Evolutionary conservation across 2,888 invertebrate genomes (phyloP).

Genomic region (Heliconius aoede): DNA sequence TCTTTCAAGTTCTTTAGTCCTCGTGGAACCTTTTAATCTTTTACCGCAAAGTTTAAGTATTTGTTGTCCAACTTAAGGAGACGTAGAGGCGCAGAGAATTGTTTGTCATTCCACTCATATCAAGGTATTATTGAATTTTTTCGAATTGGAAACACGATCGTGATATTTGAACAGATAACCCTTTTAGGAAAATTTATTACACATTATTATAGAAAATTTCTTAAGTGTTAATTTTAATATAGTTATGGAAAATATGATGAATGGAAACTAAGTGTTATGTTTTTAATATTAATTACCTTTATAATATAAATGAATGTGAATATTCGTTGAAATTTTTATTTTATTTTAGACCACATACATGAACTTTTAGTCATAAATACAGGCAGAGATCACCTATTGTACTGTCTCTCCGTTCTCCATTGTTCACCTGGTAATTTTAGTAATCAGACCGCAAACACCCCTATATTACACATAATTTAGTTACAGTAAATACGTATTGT

Average conservation of each 20-base stretch:
- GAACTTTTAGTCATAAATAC: neutral
- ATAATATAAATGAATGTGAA: neutral
- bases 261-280: neutral
- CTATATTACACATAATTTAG: no score
- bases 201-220: neutral
- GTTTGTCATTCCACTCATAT: conserved; percentile 14
- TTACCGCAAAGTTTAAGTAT: conserved; percentile 59
- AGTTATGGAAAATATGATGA: neutral
- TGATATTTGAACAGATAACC: conserved; percentile 2
- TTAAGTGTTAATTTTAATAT: neutral
- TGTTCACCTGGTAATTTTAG: neutral
- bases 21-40: conserved; percentile 71
- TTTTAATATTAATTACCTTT: neutral
- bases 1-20: conserved; percentile 68
- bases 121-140: conserved; percentile 6
- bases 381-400: neutral
- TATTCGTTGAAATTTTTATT: neutral
- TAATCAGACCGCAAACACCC: no score
- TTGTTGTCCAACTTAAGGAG: conserved; percentile 39
- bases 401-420: neutral
- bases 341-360: no score
- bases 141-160: neutral
- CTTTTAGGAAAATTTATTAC: neutral
- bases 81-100: conserved; percentile 17
- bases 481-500: no score